A percentile compares a stretch with the other conserved stretches of the same genome.
Evolutionary conservation across 2,888 invertebrate species (phyloP).

Genomic region (Drosophila niveifrons): DNA sequence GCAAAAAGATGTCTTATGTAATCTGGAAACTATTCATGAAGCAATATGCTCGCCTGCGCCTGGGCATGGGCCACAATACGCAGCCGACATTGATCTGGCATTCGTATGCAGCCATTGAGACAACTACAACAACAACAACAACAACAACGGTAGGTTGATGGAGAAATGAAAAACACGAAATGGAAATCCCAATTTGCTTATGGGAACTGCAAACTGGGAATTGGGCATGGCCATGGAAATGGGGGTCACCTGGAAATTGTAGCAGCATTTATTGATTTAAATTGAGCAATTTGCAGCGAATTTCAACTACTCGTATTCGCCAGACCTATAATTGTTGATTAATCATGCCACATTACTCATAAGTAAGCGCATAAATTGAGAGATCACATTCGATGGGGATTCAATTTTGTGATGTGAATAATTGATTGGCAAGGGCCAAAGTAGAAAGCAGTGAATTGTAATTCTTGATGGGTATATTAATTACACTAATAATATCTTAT

Average conservation of each 20-base stretch:
- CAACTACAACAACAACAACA: not conserved
- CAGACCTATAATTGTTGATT: conserved; percentile 60
- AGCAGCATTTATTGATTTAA: conserved; percentile 70
- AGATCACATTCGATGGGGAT: conserved; percentile 38
- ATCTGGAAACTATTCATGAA: conserved; percentile 84
- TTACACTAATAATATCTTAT: too few relatives aligned
- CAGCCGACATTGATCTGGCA: conserved; percentile 76
- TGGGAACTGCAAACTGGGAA: conserved; percentile 4
- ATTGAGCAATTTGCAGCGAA: conserved; percentile 72
- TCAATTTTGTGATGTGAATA: conserved; percentile 17
- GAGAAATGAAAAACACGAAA: conserved; percentile 31
- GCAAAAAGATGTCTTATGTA: conserved; percentile 82
- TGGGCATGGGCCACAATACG: conserved; percentile 64
- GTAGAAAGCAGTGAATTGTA: not conserved
- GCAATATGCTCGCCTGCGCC: conserved; percentile 82
- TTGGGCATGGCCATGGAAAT: conserved; percentile 36
- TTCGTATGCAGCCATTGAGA: conserved; percentile 69
- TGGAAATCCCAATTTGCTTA: conserved; percentile 24
- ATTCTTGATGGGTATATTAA: not conserved
- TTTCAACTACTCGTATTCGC: conserved; percentile 9
- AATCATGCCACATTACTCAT: conserved; percentile 53
- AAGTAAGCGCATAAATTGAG: conserved; percentile 53
- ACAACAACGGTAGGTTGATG: conserved; percentile 39
- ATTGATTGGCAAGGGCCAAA: not conserved
- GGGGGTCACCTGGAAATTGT: conserved; percentile 50